Evolutionary conservation across 2,797 vertebrate species (phyloP).

Genomic region (Microctenopoma stevenorrisi): DNA sequence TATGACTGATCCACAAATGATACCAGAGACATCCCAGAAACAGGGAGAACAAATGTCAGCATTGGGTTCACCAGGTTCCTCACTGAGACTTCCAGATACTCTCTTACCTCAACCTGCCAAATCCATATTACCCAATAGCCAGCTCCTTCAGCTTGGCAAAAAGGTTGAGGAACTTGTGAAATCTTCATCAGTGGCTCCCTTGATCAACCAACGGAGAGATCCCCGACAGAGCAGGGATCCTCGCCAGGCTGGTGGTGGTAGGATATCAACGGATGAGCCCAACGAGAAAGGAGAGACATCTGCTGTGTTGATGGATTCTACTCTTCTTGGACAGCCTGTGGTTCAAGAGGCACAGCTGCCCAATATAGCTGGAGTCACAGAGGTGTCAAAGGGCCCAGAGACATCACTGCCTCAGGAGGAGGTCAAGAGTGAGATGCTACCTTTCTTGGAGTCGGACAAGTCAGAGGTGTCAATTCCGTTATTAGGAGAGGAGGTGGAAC

Average conservation of each 20-base stretch:
- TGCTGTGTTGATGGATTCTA: slow-evolving; percentile 49
- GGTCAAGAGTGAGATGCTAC: slow-evolving; percentile 68
- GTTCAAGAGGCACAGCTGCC: slow-evolving; percentile 30
- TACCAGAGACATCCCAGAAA: slow-evolving; percentile 89
- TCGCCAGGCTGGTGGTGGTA: slow-evolving; percentile 80
- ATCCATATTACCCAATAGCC: slow-evolving; percentile 82
- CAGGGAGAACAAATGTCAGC: slow-evolving; percentile 86
- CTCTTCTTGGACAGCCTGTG: slow-evolving; percentile 53
- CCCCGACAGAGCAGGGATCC: slow-evolving; percentile 92
- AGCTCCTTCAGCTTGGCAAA: slow-evolving; percentile 89
- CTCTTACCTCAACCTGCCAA: slow-evolving; percentile 87
- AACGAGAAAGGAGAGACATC: slow-evolving; percentile 71
- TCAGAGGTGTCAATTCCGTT: slow-evolving; percentile 83
- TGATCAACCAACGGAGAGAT: slow-evolving; percentile 87
- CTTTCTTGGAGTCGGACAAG: slow-evolving; percentile 74
- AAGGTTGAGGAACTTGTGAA: slow-evolving; percentile 83
- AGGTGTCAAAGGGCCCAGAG: slow-evolving; percentile 51
- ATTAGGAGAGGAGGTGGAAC: slow-evolving; percentile 84
- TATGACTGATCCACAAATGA: slow-evolving; percentile 87
- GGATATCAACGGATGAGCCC: slow-evolving; percentile 71
- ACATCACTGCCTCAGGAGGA: slow-evolving; percentile 52
- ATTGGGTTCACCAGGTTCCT: slow-evolving; percentile 77
- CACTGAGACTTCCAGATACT: slow-evolving; percentile 84
- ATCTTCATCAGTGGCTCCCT: slow-evolving; percentile 75
- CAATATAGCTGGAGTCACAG: slow-evolving; percentile 24